Evolutionary conservation across 1,140 invertebrate species (phyloP), one percentile per base, ranked within the genome.

Genomic region (Saxidomus purpurata): DNA sequence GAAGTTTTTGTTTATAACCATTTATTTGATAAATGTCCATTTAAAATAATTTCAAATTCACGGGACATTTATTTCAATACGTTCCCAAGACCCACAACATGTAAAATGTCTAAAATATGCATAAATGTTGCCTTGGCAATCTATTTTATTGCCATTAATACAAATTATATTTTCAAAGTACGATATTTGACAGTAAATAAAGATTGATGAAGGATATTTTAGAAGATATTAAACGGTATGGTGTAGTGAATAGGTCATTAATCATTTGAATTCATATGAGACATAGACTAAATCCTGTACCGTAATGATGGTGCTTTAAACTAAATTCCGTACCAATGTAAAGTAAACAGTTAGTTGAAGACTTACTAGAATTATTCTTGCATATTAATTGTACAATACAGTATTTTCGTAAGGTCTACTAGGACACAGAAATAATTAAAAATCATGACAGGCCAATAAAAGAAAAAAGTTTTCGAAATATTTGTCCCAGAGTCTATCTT

Each of bases 141-240:
- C 59, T 59, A 85, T 85, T 71, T 49, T 69, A 84, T 71, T 28
- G 49, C 83, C 83, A 85, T 85, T 85, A 85, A 85, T 74, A 85
- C 83, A 71, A 85, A 85, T 85, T 85, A 85, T 52, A 36, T 40
- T 31, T 67, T 84, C 59, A 76, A 59, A 49, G 61, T 74, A 52
- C 49, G 67, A 85, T 52, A 85, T 71, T 74, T 74, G 83, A 74
- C 83, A 74, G 63, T 74, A 74, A 74, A 85, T 74, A 49, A 85
- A 38, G 83, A 74, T 74, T 67, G 69, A 85, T 85, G 69, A 71
- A 38, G 69, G 25, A 52, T 38, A 38, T 19, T 79, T 55, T 47
- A 52, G 49, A 52, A 55, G 15, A 52, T 52, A 79, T 55, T 52
- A 47, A 79, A 55, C 76, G 25, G 76, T 47, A 52, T 79, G 47